Conservation (phyloP, 2,888 invertebrate species). For the Eueremaeus valkanovi region DNA sequence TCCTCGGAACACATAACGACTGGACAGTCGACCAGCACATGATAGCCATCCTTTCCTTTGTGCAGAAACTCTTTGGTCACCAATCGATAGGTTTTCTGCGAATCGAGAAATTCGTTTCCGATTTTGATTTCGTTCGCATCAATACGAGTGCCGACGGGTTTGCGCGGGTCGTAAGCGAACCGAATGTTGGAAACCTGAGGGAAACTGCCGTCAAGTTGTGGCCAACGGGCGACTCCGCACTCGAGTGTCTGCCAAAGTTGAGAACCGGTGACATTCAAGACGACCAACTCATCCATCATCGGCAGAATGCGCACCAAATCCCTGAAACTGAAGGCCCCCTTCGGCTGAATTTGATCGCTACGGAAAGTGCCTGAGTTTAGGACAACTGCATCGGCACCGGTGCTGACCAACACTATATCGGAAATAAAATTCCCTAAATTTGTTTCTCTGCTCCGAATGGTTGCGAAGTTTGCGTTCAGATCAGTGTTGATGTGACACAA, state of each 20-base stretch:
- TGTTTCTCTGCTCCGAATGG: constrained; percentile 75
- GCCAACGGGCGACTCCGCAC: constrained; percentile 79
- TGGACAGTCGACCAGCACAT: constrained; percentile 68
- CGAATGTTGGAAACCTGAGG: constrained; percentile 63
- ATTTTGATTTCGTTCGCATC: constrained; percentile 69
- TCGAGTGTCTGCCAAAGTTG: constrained; percentile 69
- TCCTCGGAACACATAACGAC: constrained; percentile 77
- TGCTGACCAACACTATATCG: constrained; percentile 64
- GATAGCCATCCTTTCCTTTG: constrained; percentile 79
- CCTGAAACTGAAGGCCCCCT: constrained; percentile 76
- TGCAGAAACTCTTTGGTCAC: constrained; percentile 77
- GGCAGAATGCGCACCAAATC: constrained; percentile 78
- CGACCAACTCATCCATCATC: constrained; percentile 75
- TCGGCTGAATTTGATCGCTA: constrained; percentile 70
- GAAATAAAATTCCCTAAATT: constrained; percentile 68
- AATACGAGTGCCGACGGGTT: constrained; percentile 65
- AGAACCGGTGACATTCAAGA: constrained; percentile 66
- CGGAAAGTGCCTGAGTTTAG: constrained; percentile 82
- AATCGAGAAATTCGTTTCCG: constrained; percentile 75
- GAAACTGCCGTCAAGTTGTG: constrained; percentile 80
- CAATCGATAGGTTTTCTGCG: constrained; percentile 64
- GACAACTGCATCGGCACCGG: constrained; percentile 76
- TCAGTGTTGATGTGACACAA: constrained; percentile 80
- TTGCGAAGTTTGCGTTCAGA: constrained; percentile 76
- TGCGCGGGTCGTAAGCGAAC: constrained; percentile 56